These are phyloP conservation scores for Harpagoxenus sublaevis DNA, from an alignment of 2,888 invertebrate genomes.

Conservation along the genomic window DNA sequence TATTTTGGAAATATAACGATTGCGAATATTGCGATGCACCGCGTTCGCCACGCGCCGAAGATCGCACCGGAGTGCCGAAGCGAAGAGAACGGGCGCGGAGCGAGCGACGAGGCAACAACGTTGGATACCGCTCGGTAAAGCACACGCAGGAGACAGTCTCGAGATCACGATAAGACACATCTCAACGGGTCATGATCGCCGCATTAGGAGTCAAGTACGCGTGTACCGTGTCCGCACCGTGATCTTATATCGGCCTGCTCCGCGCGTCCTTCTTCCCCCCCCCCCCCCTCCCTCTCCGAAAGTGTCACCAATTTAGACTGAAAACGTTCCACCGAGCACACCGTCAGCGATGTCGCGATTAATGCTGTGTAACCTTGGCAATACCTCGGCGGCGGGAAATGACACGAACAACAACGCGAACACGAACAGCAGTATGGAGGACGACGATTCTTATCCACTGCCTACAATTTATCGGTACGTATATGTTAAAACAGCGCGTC, in stretches of 20 bases:
- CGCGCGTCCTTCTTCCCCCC: neutral
- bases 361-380: slow-evolving; percentile 90
- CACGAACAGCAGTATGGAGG: slow-evolving; percentile 93
- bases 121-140: neutral
- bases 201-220: neutral
- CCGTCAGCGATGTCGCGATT: slow-evolving; percentile 89
- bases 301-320: slow-evolving; percentile 34
- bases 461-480: slow-evolving; percentile 96
- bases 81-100: neutral
- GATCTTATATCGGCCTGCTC: slow-evolving; percentile 3
- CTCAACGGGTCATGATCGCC: neutral
- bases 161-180: too few relatives aligned
- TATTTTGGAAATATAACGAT: neutral
- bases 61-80: neutral
- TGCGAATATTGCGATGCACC: slow-evolving; percentile 31
- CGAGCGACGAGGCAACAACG: neutral
- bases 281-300: neutral
- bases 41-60: neutral
- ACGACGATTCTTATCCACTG: slow-evolving; percentile 92
- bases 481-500: slow-evolving; percentile 83
- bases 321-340: neutral
- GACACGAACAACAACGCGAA: slow-evolving; percentile 89
- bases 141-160: neutral
- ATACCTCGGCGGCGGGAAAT: slow-evolving; percentile 84
- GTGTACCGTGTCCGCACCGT: neutral